Base-by-base conservation (phyloP, 2,113 vertebrate species). In the Bombycilla garrulus region DNA sequence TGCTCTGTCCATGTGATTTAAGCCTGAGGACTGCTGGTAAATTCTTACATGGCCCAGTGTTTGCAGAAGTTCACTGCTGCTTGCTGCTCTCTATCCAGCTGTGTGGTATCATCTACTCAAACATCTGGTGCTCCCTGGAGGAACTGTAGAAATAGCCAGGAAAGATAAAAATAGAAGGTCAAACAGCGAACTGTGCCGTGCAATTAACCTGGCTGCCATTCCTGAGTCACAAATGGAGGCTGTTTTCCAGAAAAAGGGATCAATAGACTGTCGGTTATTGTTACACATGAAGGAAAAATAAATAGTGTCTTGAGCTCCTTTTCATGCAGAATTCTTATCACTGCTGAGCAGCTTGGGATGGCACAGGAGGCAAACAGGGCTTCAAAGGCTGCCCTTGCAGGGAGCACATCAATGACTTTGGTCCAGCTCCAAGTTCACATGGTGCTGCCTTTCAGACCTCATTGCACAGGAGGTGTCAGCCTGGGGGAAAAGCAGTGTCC, bases 261-360 rank as follows among this genome's bases (percentile, higher is more conserved):
- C 69, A 70, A 91, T 90, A 65, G 40, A 24, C 57, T 48, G 57
- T 62, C 51, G 66, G 60, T 38, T 85, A 62, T 90, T 95, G 87
- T 86, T 93, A 64, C 58, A 76, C 61, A 33, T 17, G 64, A 78
- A 87, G 84, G 76, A 67, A 74, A 71, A 95, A 89, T 71, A 89
- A 96, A 96, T 9, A 65, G 64, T 36, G 76, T 67, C 85, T 87
- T 73, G 94, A 88, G 93, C 88, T 91, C 42, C 92, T 94, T 93
- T 93, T 81, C 61, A 54, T 54, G 65, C 36, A 26, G 62, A 57
- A 61, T 58, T 88, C 96, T 97, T 95, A 97, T 97, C 92, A 12
- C 61, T 91, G 24, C 58, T 40, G 66, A 92, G 91, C 95, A 97
- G 95, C 86, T 81, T 82, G 80, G 78, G 67, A 11, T 25, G 62